Evolutionary conservation across 2,888 invertebrate genomes (phyloP).

Genomic region (Patella caerulea): DNA sequence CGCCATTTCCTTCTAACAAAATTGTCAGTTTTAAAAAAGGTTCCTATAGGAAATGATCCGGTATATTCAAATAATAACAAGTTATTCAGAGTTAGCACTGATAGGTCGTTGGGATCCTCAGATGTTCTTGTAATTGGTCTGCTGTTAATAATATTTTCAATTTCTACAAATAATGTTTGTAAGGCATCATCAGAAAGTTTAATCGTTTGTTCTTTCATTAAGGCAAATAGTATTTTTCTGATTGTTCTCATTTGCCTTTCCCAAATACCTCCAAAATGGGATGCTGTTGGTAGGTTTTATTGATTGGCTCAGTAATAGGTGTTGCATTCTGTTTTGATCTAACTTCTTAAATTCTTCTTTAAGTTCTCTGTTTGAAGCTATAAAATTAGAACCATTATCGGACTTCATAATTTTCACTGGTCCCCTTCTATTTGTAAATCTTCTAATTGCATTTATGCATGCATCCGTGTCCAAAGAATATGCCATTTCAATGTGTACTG

Average conservation of each 20-base stretch:
- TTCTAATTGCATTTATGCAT: slow-evolving; percentile 26
- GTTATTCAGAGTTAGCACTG: slow-evolving; percentile 35
- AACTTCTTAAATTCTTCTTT: slow-evolving; percentile 29
- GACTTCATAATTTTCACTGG: slow-evolving; percentile 15
- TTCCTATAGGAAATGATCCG: slow-evolving; percentile 28
- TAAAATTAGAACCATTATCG: slow-evolving; percentile 36
- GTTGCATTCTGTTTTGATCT: slow-evolving; percentile 27
- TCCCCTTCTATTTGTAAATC: slow-evolving; percentile 33
- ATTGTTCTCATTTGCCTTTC: slow-evolving; percentile 36
- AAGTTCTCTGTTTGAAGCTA: slow-evolving; percentile 34
- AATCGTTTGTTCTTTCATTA: slow-evolving; percentile 27
- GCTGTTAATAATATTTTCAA: slow-evolving; percentile 34
- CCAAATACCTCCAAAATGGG: slow-evolving; percentile 40
- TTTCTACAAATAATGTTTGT: slow-evolving; percentile 33
- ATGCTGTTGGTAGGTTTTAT: slow-evolving; percentile 33
- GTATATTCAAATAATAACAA: slow-evolving; percentile 22
- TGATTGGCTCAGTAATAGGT: slow-evolving; percentile 21
- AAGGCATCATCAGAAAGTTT: slow-evolving; percentile 34
- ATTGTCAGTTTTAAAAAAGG: slow-evolving; percentile 30
- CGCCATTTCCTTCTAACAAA: slow-evolving; percentile 36
- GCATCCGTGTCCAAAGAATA: slow-evolving; percentile 26
- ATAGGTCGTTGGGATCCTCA: slow-evolving; percentile 26
- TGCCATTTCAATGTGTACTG: slow-evolving; percentile 34
- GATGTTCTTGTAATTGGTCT: slow-evolving; percentile 31
- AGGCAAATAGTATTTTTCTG: slow-evolving; percentile 25